phyloP scores from a whole-genome alignment of 2,113 vertebrate genomes.

The Prietella phreatophila region DNA sequence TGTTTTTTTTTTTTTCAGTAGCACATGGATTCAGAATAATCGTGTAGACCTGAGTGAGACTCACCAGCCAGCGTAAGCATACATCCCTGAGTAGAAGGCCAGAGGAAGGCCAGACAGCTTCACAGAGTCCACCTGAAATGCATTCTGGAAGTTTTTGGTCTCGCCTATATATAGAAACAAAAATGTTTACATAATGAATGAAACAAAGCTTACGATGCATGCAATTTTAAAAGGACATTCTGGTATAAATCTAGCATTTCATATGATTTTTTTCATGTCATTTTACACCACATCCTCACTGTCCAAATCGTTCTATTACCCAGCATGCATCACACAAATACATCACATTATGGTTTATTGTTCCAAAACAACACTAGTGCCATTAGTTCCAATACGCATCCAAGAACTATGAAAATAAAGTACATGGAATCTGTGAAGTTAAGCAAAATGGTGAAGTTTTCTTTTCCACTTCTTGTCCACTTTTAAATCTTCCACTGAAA shows the following conservation, averaged over 20 bases:
- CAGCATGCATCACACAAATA: background rate
- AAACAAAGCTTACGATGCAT: background rate
- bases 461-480: too few relatives aligned
- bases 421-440: too few relatives aligned
- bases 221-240: background rate
- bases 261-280: background rate
- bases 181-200: background rate
- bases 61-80: conserved; percentile 96
- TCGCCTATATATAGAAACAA: conserved; percentile 80
- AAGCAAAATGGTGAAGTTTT: too few relatives aligned
- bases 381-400: background rate
- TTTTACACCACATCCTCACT: background rate
- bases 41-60: conserved; percentile 54
- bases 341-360: background rate
- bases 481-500: too few relatives aligned
- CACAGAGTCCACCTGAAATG: conserved; percentile 80
- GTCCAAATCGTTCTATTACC: background rate
- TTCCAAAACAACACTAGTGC: background rate
- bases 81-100: conserved; percentile 98
- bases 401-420: background rate
- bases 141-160: conserved; percentile 87
- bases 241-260: background rate
- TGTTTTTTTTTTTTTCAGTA: background rate
- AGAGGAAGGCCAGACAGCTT: conserved; percentile 83
- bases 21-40: background rate